Percentiles rank a stretch among this genome's conserved stretches.
Conservation (phyloP, 2,113 vertebrate species). For the Gnathonemus longibarbis region DNA sequence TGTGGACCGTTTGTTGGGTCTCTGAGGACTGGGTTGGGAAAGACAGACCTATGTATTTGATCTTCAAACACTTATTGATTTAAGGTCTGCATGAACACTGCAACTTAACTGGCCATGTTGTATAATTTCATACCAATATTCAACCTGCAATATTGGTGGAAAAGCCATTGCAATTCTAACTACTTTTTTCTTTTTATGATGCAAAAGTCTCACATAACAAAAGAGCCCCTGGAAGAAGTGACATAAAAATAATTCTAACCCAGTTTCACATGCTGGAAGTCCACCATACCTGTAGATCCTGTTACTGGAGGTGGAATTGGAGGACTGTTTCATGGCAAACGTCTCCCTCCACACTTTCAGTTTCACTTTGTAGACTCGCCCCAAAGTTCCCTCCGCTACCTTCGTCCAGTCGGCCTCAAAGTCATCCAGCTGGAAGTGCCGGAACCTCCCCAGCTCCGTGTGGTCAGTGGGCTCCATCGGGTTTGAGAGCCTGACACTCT, state of each 20-base stretch:
- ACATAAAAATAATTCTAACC: background rate
- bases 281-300: slow-evolving; percentile 56
- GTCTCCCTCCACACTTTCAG: slow-evolving; percentile 63
- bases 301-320: slow-evolving; percentile 40
- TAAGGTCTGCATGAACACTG: background rate
- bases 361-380: slow-evolving; percentile 70
- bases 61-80: background rate
- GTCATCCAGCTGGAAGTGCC: slow-evolving; percentile 63
- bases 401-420: slow-evolving; percentile 71
- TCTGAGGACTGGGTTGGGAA: background rate
- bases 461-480: slow-evolving; percentile 34
- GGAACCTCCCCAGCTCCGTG: slow-evolving; percentile 31
- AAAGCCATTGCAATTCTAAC: background rate
- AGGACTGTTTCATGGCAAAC: slow-evolving; percentile 64
- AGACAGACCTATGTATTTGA: background rate
- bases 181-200: background rate
- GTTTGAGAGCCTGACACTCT: background rate
- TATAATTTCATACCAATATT: background rate
- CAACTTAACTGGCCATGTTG: background rate
- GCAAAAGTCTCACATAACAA: background rate
- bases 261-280: background rate
- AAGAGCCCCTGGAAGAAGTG: background rate
- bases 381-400: slow-evolving; percentile 64
- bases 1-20: background rate
- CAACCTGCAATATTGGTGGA: background rate